Conservation (phyloP, 1,140 invertebrate genomes). For the Ephestia elutella region DNA sequence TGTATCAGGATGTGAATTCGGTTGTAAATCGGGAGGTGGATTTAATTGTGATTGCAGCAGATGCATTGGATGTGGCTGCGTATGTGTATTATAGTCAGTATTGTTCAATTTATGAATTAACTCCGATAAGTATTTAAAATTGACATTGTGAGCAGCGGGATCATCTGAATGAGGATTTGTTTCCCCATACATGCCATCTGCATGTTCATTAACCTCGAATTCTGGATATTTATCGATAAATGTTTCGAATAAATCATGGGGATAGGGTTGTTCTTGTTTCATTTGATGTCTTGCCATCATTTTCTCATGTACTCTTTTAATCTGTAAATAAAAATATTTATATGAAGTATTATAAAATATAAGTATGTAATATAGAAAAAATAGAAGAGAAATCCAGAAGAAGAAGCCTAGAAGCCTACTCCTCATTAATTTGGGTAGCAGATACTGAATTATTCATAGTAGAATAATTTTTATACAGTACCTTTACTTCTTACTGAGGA, state of each 20-base stretch:
- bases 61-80: neutral
- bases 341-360: no score
- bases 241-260: neutral
- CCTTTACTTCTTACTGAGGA: no score
- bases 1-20: neutral
- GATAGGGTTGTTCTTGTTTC: neutral
- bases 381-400: no score
- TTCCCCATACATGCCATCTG: constrained; percentile 3
- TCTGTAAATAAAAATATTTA: constrained; percentile 27
- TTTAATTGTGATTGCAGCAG: constrained; percentile 1
- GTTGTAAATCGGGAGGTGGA: neutral
- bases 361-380: no score
- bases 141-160: constrained; percentile 31
- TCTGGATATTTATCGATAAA: neutral
- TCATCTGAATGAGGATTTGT: constrained; percentile 9
- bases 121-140: constrained; percentile 58
- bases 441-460: no score
- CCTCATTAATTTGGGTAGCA: no score
- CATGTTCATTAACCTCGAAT: neutral
- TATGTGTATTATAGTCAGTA: neutral
- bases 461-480: no score
- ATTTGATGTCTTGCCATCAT: constrained; percentile 27
- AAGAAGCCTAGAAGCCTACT: no score
- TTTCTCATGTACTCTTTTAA: constrained; percentile 31
- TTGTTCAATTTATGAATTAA: constrained; percentile 50